A percentile compares a stretch with the other conserved stretches of the same genome.
Evolutionary conservation across 1,140 invertebrate species (phyloP).

Genomic region (Drosophila neocordata): DNA sequence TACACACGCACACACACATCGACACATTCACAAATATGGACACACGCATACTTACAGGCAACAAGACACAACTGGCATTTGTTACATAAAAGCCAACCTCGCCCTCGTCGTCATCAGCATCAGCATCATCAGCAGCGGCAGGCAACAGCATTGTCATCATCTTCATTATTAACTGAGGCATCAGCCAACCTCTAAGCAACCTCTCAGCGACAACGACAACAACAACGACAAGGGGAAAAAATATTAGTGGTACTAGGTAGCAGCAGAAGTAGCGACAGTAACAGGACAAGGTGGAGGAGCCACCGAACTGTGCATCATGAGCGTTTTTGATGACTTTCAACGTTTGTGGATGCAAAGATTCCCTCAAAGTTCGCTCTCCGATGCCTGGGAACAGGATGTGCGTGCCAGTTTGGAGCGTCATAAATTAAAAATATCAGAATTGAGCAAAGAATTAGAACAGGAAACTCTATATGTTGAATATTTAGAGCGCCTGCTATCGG

Average conservation of each 20-base stretch:
- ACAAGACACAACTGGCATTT: conserved; percentile 62
- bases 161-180: conserved; percentile 1
- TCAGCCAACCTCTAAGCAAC: conserved; percentile 9
- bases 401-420: conserved; percentile 93
- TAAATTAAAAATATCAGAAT: conserved; percentile 90
- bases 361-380: conserved; percentile 93
- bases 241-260: conserved; percentile 11
- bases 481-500: conserved; percentile 90
- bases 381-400: conserved; percentile 95
- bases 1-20: conserved; percentile 12
- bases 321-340: conserved; percentile 94
- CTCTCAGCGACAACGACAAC: conserved; percentile 12
- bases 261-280: background rate
- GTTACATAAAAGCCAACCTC: conserved; percentile 68
- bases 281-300: background rate
- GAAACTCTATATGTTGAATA: conserved; percentile 96
- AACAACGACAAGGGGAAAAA: conserved; percentile 10
- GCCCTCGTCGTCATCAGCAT: conserved; percentile 49
- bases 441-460: conserved; percentile 93
- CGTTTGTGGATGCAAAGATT: conserved; percentile 94
- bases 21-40: conserved; percentile 1
- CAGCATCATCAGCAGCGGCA: conserved; percentile 39
- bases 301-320: conserved; percentile 84
- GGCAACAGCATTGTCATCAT: conserved; percentile 20
- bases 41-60: conserved; percentile 51